Base-by-base conservation (phyloP, 1,140 invertebrate species). In the Ridgeia piscesae region DNA sequence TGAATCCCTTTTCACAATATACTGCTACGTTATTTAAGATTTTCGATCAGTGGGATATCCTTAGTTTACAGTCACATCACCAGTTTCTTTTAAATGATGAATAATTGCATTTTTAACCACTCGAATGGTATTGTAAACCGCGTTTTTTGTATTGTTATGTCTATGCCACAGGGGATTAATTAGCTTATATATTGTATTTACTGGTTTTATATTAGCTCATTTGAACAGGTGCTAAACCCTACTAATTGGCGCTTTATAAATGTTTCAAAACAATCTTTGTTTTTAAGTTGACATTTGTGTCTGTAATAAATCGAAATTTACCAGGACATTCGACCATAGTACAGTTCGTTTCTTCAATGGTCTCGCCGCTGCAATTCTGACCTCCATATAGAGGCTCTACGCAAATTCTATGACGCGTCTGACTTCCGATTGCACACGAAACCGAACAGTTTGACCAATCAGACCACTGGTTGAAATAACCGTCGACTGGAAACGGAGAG, bases 371-470 rank as follows among this genome's bases (percentile, higher is more conserved):
- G 92, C 95, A 95, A 48, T 93, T 92, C 4, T 91, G 90, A 17
- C 95, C 95, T 1, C 94, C 94, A 92, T 93, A 94, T 92, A 93
- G 93, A 17, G 94, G 94, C 88, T 94, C 93, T 31, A 92, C 94
- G 93, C 95, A 95, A 27, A 93, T 93, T n/a, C 95, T 92, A 35
- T 93, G 97, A 9, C 98, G 97, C 92, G 97, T 97, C 27, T 98
- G 96, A 77, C 97, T 96, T 0, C 98, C 98, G 95, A 98, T 98
- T 0, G 98, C 98, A 95, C 98, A 99, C 0, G 97, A 97, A 0
- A 98, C 98, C 94, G 97, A 98, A 96, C 98, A 99, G 6, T 97
- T 97, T 21, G 98, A 97, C 98, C 98, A 99, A 97, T 58, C 97
- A 97, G 6, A 77, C 58, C 58, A 77, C 58, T 77, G 58, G 11